Conservation (phyloP, 2,888 invertebrate genomes). For the Ametastegia equiseti region DNA sequence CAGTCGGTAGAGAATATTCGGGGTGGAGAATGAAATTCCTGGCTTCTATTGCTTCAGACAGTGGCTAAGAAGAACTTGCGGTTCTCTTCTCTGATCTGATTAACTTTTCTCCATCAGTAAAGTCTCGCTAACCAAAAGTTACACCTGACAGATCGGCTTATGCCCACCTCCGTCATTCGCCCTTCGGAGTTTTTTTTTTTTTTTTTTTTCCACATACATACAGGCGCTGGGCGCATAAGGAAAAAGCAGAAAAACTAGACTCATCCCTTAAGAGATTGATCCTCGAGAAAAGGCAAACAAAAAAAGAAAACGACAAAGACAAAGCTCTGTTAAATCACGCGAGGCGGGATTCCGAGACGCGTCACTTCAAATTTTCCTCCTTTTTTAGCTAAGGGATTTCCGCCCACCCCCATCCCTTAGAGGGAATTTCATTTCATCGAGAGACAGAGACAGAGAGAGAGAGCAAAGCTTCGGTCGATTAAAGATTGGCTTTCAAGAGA, state of each 20-base stretch:
- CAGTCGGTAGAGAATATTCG: too few relatives aligned
- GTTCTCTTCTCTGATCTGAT: not conserved
- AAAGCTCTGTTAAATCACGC: not conserved
- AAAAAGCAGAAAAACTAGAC: not conserved
- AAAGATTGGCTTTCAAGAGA: not conserved
- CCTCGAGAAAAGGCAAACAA: not conserved
- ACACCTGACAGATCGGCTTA: conserved; percentile 69
- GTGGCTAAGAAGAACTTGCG: not conserved
- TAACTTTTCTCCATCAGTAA: conserved; percentile 18
- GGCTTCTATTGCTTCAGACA: conserved; percentile 9
- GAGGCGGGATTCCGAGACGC: not conserved
- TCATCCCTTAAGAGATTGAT: conserved; percentile 62
- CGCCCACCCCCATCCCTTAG: too few relatives aligned
- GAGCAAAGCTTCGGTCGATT: not conserved
- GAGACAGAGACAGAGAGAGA: too few relatives aligned
- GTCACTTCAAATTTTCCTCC: not conserved
- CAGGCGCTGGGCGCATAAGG: not conserved
- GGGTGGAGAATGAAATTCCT: not conserved
- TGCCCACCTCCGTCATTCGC: conserved; percentile 67
- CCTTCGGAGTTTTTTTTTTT: too few relatives aligned
- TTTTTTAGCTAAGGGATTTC: too few relatives aligned
- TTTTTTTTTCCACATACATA: too few relatives aligned
- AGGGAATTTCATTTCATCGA: too few relatives aligned
- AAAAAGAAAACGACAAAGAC: not conserved
- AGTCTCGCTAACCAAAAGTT: conserved; percentile 60